Percentiles rank a stretch among this genome's conserved stretches.
phyloP scores from a whole-genome alignment of 1,140 invertebrate species.

The Eueides isabella region DNA sequence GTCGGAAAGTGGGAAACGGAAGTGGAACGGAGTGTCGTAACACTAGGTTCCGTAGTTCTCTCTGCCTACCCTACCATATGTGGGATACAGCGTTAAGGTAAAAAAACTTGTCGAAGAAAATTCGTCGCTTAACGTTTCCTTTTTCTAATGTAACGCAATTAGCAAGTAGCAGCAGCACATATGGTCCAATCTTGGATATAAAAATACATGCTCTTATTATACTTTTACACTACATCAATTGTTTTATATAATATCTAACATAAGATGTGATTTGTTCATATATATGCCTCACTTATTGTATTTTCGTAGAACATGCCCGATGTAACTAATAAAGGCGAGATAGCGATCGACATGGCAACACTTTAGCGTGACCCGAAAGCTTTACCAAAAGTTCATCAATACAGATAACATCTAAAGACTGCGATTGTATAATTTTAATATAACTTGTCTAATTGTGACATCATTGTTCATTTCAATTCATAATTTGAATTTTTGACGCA shows the following conservation, averaged over 20 bases:
- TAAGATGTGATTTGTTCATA: not conserved
- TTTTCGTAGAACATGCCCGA: not conserved
- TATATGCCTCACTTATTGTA: not conserved
- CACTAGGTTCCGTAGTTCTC: too few relatives aligned
- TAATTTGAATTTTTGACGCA: slow-evolving; percentile 60
- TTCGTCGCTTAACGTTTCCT: too few relatives aligned
- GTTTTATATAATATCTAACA: not conserved
- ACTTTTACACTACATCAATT: not conserved
- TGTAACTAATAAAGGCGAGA: not conserved
- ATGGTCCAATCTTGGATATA: too few relatives aligned
- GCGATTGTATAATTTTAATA: slow-evolving; percentile 36
- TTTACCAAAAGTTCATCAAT: slow-evolving; percentile 2
- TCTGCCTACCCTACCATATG: too few relatives aligned
- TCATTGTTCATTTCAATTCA: slow-evolving; percentile 67
- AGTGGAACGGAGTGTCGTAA: too few relatives aligned
- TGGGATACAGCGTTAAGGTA: too few relatives aligned
- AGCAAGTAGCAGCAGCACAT: too few relatives aligned
- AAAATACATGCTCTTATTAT: too few relatives aligned
- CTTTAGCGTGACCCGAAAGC: slow-evolving; percentile 2
- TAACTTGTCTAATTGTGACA: slow-evolving; percentile 65
- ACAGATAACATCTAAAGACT: not conserved
- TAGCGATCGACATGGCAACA: not conserved
- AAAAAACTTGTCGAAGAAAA: too few relatives aligned
- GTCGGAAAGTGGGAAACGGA: too few relatives aligned
- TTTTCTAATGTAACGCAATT: too few relatives aligned